Percentiles rank a stretch among this genome's conserved stretches.
Evolutionary conservation across 2,888 invertebrate species (phyloP).

Genomic region (Ischnura elegans): DNA sequence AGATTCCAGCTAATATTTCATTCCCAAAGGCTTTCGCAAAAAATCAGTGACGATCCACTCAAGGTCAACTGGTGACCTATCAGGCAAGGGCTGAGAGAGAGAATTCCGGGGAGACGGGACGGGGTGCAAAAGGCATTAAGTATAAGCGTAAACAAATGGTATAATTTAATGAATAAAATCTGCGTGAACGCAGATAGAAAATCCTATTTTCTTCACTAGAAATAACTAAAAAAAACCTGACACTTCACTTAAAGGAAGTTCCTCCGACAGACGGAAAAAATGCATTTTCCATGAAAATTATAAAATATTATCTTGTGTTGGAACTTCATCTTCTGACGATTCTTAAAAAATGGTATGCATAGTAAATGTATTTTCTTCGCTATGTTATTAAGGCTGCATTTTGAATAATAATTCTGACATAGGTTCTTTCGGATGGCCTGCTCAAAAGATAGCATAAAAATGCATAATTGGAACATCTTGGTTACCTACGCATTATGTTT

Average conservation of each 20-base stretch:
- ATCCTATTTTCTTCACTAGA: background rate
- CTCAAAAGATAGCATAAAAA: too few relatives aligned
- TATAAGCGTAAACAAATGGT: background rate
- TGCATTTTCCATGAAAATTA: too few relatives aligned
- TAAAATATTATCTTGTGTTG: too few relatives aligned
- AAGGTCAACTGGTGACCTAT: background rate
- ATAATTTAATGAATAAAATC: background rate
- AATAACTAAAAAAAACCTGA: background rate
- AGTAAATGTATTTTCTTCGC: too few relatives aligned
- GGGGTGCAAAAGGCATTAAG: background rate
- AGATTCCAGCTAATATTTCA: background rate
- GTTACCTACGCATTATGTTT: too few relatives aligned
- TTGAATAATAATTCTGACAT: too few relatives aligned
- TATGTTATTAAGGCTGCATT: too few relatives aligned
- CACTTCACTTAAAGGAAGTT: background rate
- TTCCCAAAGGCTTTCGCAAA: background rate
- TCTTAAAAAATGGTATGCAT: too few relatives aligned
- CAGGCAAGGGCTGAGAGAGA: background rate
- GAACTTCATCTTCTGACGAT: too few relatives aligned
- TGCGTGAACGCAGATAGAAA: background rate
- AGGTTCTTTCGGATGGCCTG: too few relatives aligned
- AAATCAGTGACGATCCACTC: background rate
- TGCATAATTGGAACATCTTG: too few relatives aligned
- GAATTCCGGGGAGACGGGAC: background rate
- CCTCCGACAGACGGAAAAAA: too few relatives aligned